Evolutionary conservation across 2,797 vertebrate species (phyloP), one percentile per base, ranked within the genome.

Genomic region (Thunnus albacares): DNA sequence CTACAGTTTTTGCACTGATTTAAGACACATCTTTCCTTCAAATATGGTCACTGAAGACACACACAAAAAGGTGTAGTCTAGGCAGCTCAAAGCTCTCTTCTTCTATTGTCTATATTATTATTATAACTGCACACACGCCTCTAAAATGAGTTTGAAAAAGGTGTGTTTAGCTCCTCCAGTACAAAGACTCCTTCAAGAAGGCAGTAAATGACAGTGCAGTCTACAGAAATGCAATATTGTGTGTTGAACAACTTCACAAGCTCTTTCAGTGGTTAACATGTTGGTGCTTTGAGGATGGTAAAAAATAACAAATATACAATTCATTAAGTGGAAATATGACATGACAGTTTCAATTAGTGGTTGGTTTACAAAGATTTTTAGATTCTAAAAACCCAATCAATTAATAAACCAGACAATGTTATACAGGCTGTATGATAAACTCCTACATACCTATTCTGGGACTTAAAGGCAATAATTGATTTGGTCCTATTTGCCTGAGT

Each of bases 361-460:
- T 30, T 49, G 14, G 3, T 79, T 74, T 20, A 4, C 1, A 4
- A 14, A 43, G 41, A 14, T 51, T 51, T 18, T 51, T 20, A 7
- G 1, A 17, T 49, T 6, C 6, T 6, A 18, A 51, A 51, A 51
- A 8, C 17, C 0, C 14, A 49, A 18, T 17, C 18, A 51, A 51
- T 51, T 6, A n/a, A 26, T 10, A 7, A 47, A 11, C 0, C 4
- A 41, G 11, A 35, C 22, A 59, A 6, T 30, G 6, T 10, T 11
- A 60, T 35, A 65, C 38, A 38, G n/a, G 13, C 15, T 71, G 14
- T 13, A 45, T 7, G 18, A 0, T 30, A 3, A 41, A 7, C 52
- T 76, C 17, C 3, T 28, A 87, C 90, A 77, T 93, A 97, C 97
- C 97, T 96, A 93, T 71, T 90, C 90, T 92, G 20, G 96, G 96